Base-by-base conservation (phyloP, 2,797 vertebrate genomes). In the Alauda arvensis region DNA sequence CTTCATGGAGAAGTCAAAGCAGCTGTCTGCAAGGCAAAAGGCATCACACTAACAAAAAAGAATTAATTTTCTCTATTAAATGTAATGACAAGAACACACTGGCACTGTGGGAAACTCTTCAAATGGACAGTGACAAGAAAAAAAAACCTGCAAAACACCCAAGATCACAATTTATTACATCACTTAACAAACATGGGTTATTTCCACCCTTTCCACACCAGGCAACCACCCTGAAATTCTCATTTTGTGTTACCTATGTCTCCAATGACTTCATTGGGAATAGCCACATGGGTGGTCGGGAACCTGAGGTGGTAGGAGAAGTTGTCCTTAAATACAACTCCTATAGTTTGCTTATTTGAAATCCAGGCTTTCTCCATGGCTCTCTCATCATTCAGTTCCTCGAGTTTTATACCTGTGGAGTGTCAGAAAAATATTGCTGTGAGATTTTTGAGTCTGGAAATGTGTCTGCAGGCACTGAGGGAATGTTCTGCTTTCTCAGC, bases 251-350 rank as follows among this genome's bases (percentile, higher is more conserved):
- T 96, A 96, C 95, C 95, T 91, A 87, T 3, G 8, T 45, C 0
- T 68, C 62, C 88, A 25, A 91, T 6, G 23, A 75, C 25, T 19
- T 93, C 91, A 10, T 91, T 92, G 37, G 95, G 93, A 74, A 72
- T 25, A 66, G 10, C 1, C 29, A 83, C 21, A 0, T 16, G 6
- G 5, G 0, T 0, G 4, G 0, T 0, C 31, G 71, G 24, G 90
- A 95, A 96, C 68, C 94, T 88, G 82, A 95, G 93, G 37, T 34
- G 77, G 59, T 96, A 96, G 68, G 92, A 87, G 75, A 92, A 76
- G 56, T 86, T 89, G 60, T 86, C 72, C 55, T 94, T 89, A 85
- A 96, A 96, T 4, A 95, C 72, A 77, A 96, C 91, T 29, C 95
- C 94, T 74, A 94, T 53, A 1, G 12, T 53, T 16, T 55, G 43